Conservation (phyloP, 2,113 vertebrate species). For the Picathartes gymnocephalus region DNA sequence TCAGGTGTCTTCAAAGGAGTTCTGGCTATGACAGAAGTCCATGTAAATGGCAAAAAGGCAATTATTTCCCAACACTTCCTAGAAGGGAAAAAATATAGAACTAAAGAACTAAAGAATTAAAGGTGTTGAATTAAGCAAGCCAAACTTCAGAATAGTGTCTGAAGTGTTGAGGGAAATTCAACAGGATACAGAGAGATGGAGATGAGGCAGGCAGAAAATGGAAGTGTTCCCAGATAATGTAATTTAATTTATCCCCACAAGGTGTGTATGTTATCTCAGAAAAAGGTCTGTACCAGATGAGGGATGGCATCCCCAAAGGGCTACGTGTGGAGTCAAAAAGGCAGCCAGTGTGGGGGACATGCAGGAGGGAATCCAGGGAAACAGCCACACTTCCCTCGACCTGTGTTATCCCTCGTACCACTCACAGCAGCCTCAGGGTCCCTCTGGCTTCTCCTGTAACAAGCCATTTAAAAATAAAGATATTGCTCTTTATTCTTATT, state of each 20-base stretch:
- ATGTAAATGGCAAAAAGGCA: not conserved
- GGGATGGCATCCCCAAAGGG: not conserved
- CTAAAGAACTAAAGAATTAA: not conserved
- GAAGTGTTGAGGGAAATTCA: not conserved
- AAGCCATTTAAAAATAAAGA: not conserved
- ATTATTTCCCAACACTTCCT: not conserved
- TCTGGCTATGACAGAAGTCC: not conserved
- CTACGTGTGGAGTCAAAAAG: not conserved
- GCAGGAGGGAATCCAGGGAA: not conserved
- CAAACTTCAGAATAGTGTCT: not conserved
- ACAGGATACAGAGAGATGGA: not conserved
- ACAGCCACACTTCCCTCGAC: not conserved
- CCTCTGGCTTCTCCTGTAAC: not conserved
- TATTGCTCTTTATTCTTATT: not conserved
- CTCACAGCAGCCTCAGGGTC: not conserved
- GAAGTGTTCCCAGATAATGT: not conserved
- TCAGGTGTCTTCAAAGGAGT: not conserved
- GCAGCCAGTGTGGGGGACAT: not conserved
- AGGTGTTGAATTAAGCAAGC: not conserved
- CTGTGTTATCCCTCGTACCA: not conserved
- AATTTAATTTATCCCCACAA: not conserved
- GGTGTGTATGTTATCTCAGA: not conserved
- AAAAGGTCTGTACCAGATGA: not conserved
- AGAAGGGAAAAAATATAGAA: not conserved
- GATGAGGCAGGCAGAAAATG: not conserved